Conservation (phyloP, 2,888 invertebrate species). For the Rhabditoides inermis region DNA sequence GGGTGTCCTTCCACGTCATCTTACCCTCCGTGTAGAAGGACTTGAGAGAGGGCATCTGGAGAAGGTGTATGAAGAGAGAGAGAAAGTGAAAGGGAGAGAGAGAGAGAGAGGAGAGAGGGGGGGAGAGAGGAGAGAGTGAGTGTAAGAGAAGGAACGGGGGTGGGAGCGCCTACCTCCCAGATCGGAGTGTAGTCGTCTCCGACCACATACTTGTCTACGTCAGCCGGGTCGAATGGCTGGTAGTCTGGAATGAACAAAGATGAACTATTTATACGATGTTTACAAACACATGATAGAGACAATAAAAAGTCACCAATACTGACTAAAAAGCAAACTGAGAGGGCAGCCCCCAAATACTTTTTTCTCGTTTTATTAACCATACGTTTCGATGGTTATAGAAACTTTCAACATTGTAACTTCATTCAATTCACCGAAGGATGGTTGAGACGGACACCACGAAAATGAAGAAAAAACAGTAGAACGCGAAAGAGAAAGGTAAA, state of each 20-base stretch:
- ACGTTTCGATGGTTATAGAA: too few species aligned
- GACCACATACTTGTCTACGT: constrained; percentile 81
- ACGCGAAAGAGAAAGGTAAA: not conserved
- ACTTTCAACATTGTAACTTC: too few species aligned
- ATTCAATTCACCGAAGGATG: not conserved
- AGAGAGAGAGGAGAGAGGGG: constrained; percentile 54
- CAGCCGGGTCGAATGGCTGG: constrained; percentile 74
- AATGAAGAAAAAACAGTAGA: not conserved
- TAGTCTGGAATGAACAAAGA: too few species aligned
- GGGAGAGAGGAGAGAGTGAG: not conserved
- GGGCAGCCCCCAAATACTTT: too few species aligned
- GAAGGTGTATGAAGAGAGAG: not conserved
- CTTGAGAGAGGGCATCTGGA: constrained; percentile 55
- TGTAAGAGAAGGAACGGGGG: too few species aligned
- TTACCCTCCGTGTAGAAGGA: constrained; percentile 57
- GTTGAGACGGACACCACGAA: too few species aligned
- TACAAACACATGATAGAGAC: too few species aligned
- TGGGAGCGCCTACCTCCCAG: constrained; percentile 73
- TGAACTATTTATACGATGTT: too few species aligned
- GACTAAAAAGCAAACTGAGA: too few species aligned
- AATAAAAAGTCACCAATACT: too few species aligned
- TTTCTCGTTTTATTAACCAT: too few species aligned
- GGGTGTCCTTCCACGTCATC: constrained; percentile 75
- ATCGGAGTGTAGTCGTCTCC: constrained; percentile 86
- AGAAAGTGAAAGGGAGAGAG: constrained; percentile 26